Percentiles rank a stretch among this genome's conserved stretches.
Conservation (phyloP, 2,888 invertebrate species). For the Tortrix viridana region DNA sequence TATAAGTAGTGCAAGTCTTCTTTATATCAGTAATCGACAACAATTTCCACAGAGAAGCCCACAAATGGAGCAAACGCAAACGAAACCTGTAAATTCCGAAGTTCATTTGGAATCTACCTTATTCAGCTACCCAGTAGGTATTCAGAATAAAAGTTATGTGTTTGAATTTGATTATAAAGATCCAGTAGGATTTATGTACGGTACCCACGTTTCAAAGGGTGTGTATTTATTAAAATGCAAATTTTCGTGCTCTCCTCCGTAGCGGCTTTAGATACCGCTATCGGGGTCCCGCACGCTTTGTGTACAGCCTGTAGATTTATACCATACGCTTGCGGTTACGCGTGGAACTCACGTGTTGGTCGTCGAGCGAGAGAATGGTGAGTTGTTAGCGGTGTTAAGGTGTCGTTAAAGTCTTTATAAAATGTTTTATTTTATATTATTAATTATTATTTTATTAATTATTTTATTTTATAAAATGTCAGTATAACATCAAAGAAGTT, state of each 20-base stretch:
- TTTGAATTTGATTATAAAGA: constrained; percentile 83
- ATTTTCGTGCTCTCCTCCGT: constrained; percentile 74
- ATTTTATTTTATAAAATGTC: no score
- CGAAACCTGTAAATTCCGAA: constrained; percentile 3
- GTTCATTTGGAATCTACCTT: constrained; percentile 11
- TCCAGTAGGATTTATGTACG: constrained; percentile 78
- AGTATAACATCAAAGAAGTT: no score
- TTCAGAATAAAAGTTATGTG: constrained; percentile 68
- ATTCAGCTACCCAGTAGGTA: constrained; percentile 23
- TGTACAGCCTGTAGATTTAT: constrained; percentile 81
- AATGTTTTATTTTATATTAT: no score
- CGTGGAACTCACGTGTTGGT: constrained; percentile 49
- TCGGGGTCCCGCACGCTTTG: constrained; percentile 80
- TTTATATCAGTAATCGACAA: neutral
- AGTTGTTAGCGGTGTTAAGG: no score
- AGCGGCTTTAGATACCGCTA: constrained; percentile 78
- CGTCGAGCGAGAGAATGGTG: constrained; percentile 1
- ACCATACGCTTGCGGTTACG: constrained; percentile 68
- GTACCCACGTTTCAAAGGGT: constrained; percentile 76
- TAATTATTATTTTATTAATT: no score
- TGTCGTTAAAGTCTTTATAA: no score
- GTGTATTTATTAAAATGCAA: constrained; percentile 85
- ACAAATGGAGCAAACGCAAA: neutral
- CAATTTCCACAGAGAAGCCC: neutral
- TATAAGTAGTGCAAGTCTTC: no score